Evolutionary conservation across 1,140 invertebrate genomes (phyloP).

Genomic region (Coboldia fuscipes): DNA sequence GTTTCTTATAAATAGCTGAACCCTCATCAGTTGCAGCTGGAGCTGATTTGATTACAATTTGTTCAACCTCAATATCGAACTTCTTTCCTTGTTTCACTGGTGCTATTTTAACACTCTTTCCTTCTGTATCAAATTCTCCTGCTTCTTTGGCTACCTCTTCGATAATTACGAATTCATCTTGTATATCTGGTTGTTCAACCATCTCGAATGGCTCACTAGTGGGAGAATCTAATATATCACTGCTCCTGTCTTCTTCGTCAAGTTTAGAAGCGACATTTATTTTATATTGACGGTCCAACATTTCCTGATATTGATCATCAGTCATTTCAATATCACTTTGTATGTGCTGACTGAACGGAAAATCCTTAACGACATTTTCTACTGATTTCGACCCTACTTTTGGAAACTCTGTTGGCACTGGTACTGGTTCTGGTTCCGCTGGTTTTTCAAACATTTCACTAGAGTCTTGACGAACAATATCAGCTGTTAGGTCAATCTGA

Average conservation of each 20-base stretch:
- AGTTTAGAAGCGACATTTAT: slow-evolving; percentile 22
- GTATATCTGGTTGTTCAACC: slow-evolving; percentile 61
- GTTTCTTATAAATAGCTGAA: slow-evolving; percentile 26
- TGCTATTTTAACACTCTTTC: slow-evolving; percentile 50
- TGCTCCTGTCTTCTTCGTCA: slow-evolving; percentile 16
- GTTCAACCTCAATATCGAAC: slow-evolving; percentile 49
- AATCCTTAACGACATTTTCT: too few species aligned
- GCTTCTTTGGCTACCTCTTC: slow-evolving; percentile 70
- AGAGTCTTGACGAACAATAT: too few species aligned
- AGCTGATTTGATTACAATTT: slow-evolving; percentile 39
- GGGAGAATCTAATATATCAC: slow-evolving; percentile 50
- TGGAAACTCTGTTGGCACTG: too few species aligned
- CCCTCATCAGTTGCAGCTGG: slow-evolving; percentile 23
- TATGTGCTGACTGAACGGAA: too few species aligned
- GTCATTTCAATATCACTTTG: slow-evolving; percentile 50
- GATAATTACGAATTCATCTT: slow-evolving; percentile 69
- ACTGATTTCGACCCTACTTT: too few species aligned
- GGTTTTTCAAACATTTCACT: too few species aligned
- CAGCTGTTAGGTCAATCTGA: too few species aligned
- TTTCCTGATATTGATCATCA: slow-evolving; percentile 24
- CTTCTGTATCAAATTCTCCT: slow-evolving; percentile 54
- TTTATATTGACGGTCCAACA: slow-evolving; percentile 17
- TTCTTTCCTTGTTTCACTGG: slow-evolving; percentile 29
- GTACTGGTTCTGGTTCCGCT: too few species aligned
- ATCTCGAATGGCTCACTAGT: slow-evolving; percentile 78